Conservation (phyloP, 2,113 vertebrate species). For the Callospermophilus lateralis region DNA sequence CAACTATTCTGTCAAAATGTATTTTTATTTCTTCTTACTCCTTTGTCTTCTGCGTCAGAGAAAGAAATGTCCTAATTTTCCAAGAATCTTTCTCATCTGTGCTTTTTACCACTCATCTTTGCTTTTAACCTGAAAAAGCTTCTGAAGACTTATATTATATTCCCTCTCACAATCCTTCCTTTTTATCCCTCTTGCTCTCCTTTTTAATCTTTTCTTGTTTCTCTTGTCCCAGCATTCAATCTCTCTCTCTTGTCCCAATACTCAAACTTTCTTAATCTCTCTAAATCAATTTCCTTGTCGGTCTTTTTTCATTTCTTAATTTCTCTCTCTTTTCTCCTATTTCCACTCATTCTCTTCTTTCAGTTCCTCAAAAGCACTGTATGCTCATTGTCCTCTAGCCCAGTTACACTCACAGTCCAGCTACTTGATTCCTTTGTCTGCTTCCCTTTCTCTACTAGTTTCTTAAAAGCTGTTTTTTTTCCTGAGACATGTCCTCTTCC, state of each 20-base stretch:
- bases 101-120: neutral
- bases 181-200: neutral
- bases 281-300: neutral
- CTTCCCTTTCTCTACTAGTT: neutral
- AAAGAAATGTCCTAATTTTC: slow-evolving; percentile 30
- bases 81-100: slow-evolving; percentile 33
- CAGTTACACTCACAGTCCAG: neutral
- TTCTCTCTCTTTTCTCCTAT: neutral
- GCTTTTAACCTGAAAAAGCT: neutral
- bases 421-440: neutral
- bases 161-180: neutral
- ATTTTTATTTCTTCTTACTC: slow-evolving; percentile 32
- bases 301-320: neutral
- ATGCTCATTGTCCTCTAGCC: neutral
- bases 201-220: neutral
- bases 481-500: neutral
- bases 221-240: too few species aligned
- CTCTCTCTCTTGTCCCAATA: too few species aligned
- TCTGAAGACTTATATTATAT: slow-evolving; percentile 3
- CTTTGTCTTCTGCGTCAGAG: neutral
- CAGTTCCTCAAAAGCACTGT: neutral
- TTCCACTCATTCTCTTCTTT: neutral
- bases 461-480: slow-evolving; percentile 9
- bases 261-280: neutral
- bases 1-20: neutral